Base-by-base conservation (phyloP, 2,888 invertebrate genomes). In the Caenorhabditis panamensis region DNA sequence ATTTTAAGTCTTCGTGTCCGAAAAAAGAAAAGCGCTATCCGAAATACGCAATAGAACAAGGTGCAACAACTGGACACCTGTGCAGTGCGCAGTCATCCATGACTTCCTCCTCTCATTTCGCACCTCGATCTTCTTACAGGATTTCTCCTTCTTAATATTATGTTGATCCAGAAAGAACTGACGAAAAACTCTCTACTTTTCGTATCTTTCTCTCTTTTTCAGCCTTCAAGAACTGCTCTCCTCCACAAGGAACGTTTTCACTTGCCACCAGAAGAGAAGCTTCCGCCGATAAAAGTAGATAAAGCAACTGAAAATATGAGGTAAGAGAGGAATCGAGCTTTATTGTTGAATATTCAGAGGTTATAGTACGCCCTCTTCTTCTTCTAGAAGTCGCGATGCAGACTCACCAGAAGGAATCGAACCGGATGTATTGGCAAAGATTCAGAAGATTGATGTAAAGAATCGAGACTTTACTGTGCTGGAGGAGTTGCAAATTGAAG, bases 401-500 rank as follows among this genome's bases (percentile, higher is more conserved):
- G 82, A 85, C 16, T 85, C 82, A 11, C 87, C 88, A 26, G 86
- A 86, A 20, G 78, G 82, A 20, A 77, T 88, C 41, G 88, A 86
- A 49, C 79, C 76, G 16, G 83, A 79, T 36, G 82, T 88, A 44
- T 82, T 89, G 58, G 59, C 54, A 4, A 72, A 84, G 24, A 78
- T 88, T 51, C 80, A 86, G 36, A 75, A 68, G n/a, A 84, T 88
- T 54, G 81, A 88, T 62, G 82, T 84, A 44, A 73, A 80, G 36
- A 84, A 84, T 36, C 61, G 76, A 28, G 86, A 88, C 41, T 84
- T 72, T 37, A 49, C 63, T 9, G 82, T 83, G 16, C 66, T 89
- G 2, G 89, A 89, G 58, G 81, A 89, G 41, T 78, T 90, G 18
- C 88, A 89, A 54, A 89, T 88, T 31, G 89, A 90, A 44, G 90